Base-by-base conservation (phyloP, 2,113 vertebrate genomes). In the Beaufortia kweichowensis region DNA sequence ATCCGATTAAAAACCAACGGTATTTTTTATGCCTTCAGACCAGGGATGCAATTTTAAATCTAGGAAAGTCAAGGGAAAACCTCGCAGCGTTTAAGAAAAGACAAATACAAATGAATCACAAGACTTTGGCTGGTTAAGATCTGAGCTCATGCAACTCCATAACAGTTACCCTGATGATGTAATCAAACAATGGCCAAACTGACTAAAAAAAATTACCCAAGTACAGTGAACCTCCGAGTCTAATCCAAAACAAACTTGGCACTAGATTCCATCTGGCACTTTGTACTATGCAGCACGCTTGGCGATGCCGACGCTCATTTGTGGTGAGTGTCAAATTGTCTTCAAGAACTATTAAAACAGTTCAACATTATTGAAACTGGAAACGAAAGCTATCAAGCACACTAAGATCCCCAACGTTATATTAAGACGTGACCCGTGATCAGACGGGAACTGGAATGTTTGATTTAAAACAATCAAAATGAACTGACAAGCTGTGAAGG, bases 181-280 rank as follows among this genome's bases (percentile, higher is more conserved):
- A 66, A 66, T 66, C 35, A 73, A 56, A 73, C 39, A 33, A 23
- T 12, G 50, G 3, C 64, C 57, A 11, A 61, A 60, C 33, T 71
- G 33, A 53, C 26, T 19, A 50, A 75, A 46, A n/a, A 39, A 53
- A 41, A 69, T 57, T 1, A 69, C 66, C 41, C 3, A 23, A 26
- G 55, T n/a, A 68, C 62, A 48, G 7, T 6, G 26, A 55, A 21
- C 24, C 48, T 68, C 50, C 41, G 55, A 63, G 31, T 26, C 63
- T 62, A 31, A 62, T 55, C 80, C 76, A 75, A 75, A 78, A 28
- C 71, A 59, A 82, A 82, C 80, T 56, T 9, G 70, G 62, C 76
- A 59, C 12, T 48, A 7, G 8, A 2, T 70, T 46, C 70, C 43
- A 78, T 28, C 48, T 26, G 67, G 59, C n/a, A 21, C 48, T 53